These are phyloP conservation scores for Tringa solitaria DNA, from an alignment of 2,113 vertebrate species.

Conservation along the genomic window DNA sequence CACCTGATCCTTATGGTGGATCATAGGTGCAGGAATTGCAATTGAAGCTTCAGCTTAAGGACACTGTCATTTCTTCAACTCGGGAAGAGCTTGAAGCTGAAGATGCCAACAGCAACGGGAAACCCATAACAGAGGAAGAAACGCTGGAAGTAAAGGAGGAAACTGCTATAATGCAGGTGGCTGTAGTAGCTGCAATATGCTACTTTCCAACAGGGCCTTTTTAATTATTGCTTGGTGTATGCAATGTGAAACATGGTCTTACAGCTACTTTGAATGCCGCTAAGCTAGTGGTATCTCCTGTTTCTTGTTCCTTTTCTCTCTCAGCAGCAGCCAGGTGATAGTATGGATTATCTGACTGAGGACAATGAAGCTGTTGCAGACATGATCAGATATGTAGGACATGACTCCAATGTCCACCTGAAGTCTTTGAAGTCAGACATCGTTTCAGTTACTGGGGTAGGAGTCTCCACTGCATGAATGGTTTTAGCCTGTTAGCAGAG, in stretches of 20 bases:
- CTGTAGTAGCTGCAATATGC: neutral
- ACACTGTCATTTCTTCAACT: neutral
- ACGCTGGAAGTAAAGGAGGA: neutral
- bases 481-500: neutral
- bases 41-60: neutral
- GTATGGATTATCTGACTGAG: neutral
- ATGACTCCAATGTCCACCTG: conserved; percentile 76
- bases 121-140: neutral
- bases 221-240: neutral
- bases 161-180: neutral
- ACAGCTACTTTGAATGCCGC: neutral
- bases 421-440: conserved; percentile 63
- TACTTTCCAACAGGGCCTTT: neutral
- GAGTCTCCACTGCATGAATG: neutral
- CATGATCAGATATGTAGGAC: conserved; percentile 69
- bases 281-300: neutral
- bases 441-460: conserved; percentile 69
- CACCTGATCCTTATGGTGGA: neutral
- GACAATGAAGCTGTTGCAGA: neutral
- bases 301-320: neutral
- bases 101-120: neutral
- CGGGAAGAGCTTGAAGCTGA: neutral
- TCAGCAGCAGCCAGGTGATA: neutral
- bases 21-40: neutral
- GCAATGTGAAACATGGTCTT: neutral